Conservation (phyloP, 2,113 vertebrate species). For the Monarcha castaneiventris region DNA sequence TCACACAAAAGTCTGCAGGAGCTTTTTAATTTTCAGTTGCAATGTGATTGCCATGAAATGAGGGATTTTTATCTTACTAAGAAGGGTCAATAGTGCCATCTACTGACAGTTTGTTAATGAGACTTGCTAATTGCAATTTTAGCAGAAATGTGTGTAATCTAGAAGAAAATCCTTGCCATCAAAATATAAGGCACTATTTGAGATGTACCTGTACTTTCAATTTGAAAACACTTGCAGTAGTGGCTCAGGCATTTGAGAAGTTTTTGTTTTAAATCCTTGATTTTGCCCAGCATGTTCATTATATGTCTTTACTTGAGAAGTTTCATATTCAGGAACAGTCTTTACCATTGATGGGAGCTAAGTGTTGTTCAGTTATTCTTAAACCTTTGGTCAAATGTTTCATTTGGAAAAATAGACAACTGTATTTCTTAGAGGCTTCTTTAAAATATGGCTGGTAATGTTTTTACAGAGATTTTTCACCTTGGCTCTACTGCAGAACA, state of each 20-base stretch:
- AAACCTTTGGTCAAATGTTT: background rate
- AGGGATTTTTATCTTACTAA: background rate
- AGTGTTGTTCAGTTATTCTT: background rate
- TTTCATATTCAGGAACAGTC: background rate
- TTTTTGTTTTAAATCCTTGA: background rate
- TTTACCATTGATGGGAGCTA: background rate
- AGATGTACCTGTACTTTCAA: background rate
- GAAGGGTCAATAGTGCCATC: constrained; percentile 35
- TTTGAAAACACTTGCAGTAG: background rate
- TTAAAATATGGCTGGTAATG: background rate
- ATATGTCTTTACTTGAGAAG: background rate
- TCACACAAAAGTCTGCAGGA: background rate
- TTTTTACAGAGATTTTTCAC: background rate
- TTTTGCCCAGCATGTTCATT: background rate
- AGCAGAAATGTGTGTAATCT: background rate
- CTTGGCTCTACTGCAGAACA: background rate
- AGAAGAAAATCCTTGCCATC: background rate
- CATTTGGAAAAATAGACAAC: background rate
- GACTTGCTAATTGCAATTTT: background rate
- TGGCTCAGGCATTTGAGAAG: background rate
- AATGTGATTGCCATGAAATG: background rate
- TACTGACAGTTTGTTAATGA: background rate
- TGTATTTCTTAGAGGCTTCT: background rate
- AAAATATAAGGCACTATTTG: background rate
- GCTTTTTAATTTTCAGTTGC: background rate